A percentile compares a stretch with the other conserved stretches of the same genome.
Evolutionary conservation across 2,113 vertebrate species (phyloP).

Genomic region (Rhabdornis inornatus): DNA sequence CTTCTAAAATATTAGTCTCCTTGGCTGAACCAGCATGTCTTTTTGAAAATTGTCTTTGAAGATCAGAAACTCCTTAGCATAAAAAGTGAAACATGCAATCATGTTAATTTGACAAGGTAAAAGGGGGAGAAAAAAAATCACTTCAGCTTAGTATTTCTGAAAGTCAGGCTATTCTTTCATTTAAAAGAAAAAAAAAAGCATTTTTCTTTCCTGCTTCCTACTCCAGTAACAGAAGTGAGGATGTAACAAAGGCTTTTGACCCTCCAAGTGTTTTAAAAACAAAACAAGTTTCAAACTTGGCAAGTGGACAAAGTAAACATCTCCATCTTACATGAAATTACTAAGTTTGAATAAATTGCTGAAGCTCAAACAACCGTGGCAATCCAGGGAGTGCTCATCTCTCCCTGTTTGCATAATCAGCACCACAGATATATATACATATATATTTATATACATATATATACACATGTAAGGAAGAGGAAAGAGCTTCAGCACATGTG

Average conservation of each 20-base stretch:
- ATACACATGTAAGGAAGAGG: neutral
- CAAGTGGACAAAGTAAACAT: constrained; percentile 7
- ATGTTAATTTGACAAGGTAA: constrained; percentile 61
- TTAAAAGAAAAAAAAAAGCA: neutral
- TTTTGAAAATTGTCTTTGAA: constrained; percentile 65
- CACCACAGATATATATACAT: neutral
- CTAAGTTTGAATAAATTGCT: neutral
- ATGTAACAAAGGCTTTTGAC: neutral
- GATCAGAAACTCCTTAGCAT: constrained; percentile 54
- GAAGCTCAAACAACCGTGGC: neutral
- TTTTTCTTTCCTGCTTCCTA: constrained; percentile 9
- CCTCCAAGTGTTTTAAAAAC: neutral
- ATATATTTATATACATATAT: fast-evolving
- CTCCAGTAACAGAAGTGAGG: neutral
- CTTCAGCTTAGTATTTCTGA: constrained; percentile 19
- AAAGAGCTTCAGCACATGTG: neutral
- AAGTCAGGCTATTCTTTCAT: constrained; percentile 43
- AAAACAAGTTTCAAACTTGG: neutral
- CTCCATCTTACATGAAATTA: neutral
- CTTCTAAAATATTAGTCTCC: constrained; percentile 70
- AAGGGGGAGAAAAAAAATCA: neutral
- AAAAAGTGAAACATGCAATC: constrained; percentile 55
- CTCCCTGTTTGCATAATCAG: neutral
- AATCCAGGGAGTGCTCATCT: neutral
- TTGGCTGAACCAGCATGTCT: constrained; percentile 48